phyloP scores from a whole-genome alignment of 2,113 vertebrate species.

The Hiodon tergisus region DNA sequence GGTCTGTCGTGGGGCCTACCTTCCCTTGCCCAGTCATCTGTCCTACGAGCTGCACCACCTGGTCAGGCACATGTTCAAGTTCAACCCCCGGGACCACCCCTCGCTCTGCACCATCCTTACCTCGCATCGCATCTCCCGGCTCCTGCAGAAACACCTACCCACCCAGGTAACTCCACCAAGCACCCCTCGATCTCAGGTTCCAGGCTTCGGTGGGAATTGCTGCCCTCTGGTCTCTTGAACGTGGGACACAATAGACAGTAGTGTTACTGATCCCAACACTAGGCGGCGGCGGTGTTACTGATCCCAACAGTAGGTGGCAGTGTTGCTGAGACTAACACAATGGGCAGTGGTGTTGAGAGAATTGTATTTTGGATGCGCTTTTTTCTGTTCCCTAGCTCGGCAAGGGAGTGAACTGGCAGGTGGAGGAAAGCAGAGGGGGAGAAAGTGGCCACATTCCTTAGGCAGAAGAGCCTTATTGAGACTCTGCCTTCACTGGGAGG shows the following conservation, averaged over 20 bases:
- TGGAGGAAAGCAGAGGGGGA: constrained; percentile 55
- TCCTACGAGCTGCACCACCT: constrained; percentile 78
- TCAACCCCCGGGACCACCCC: constrained; percentile 74
- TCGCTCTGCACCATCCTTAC: constrained; percentile 79
- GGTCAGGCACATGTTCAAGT: constrained; percentile 87
- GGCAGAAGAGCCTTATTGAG: constrained; percentile 54
- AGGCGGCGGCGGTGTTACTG: no score
- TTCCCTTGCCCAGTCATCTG: constrained; percentile 73
- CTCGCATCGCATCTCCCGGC: constrained; percentile 59
- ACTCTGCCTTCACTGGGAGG: constrained; percentile 49
- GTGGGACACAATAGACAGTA: no score
- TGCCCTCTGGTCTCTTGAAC: no score
- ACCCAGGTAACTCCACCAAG: constrained; percentile 57
- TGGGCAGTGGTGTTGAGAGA: constrained; percentile 5
- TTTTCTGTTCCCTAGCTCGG: constrained; percentile 24
- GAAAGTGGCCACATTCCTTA: constrained; percentile 45
- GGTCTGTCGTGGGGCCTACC: constrained; percentile 79
- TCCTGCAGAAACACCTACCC: constrained; percentile 56
- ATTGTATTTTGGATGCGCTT: background rate
- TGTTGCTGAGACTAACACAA: constrained; percentile 15
- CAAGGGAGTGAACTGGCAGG: constrained; percentile 25
- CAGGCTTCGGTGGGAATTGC: no score
- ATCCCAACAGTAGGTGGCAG: no score
- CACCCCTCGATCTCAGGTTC: no score
- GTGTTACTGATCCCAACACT: no score